A percentile compares a stretch with the other conserved stretches of the same genome.
Evolutionary conservation across 2,113 vertebrate genomes (phyloP).

Genomic region (Notothenia coriiceps): DNA sequence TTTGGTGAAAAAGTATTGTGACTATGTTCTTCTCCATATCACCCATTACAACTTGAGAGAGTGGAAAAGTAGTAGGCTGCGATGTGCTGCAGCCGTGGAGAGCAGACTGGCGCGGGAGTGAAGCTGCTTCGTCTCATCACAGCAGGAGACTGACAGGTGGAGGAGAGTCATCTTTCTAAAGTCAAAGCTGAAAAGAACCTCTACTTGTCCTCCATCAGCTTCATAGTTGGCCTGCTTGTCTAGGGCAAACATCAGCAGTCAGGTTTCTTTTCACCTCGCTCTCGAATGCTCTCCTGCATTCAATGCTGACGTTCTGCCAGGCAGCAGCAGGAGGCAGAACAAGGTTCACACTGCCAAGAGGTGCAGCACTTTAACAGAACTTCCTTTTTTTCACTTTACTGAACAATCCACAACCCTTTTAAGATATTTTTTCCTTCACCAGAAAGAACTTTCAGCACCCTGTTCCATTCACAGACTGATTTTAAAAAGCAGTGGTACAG

Average conservation of each 20-base stretch:
- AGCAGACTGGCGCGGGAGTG: slow-evolving; percentile 8
- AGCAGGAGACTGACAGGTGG: slow-evolving; percentile 33
- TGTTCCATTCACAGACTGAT: slow-evolving; percentile 13
- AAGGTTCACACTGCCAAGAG: background rate
- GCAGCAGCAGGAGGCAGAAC: slow-evolving; percentile 22
- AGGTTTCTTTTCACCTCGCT: no score
- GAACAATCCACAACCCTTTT: background rate
- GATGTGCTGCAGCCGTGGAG: slow-evolving; percentile 6
- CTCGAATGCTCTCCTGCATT: background rate
- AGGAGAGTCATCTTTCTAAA: slow-evolving; percentile 8
- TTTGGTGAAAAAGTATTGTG: no score
- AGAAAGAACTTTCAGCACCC: slow-evolving; percentile 8
- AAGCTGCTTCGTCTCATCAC: slow-evolving; percentile 18
- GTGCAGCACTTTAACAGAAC: background rate
- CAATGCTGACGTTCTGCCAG: slow-evolving; percentile 4
- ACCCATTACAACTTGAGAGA: background rate
- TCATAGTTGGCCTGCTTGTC: slow-evolving; percentile 1
- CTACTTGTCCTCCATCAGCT: slow-evolving; percentile 20
- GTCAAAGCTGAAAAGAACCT: slow-evolving; percentile 28
- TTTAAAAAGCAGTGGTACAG: slow-evolving; percentile 5
- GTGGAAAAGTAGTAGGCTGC: background rate
- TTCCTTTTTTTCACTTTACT: background rate
- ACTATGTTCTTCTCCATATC: no score
- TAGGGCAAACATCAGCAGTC: no score
- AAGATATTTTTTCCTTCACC: background rate